A percentile compares a stretch with the other conserved stretches of the same genome.
Conservation (phyloP, 2,113 vertebrate genomes). For the Prionailurus bengalensis region DNA sequence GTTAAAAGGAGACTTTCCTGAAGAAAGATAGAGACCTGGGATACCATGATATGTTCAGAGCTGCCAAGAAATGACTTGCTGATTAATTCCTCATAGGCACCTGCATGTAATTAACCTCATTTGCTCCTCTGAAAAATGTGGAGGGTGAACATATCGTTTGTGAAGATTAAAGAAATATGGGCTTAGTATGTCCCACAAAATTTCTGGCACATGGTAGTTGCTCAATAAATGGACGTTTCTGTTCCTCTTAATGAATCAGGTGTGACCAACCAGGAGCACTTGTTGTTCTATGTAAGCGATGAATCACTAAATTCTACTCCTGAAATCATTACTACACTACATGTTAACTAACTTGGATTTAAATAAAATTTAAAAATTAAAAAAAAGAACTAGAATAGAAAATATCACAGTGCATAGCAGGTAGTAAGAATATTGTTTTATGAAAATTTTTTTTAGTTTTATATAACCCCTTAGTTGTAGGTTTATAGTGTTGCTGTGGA, state of each 20-base stretch:
- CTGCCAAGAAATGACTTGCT: constrained; percentile 14
- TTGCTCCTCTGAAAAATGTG: neutral
- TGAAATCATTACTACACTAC: too few relatives aligned
- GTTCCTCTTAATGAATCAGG: neutral
- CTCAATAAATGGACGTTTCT: neutral
- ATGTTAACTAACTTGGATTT: too few relatives aligned
- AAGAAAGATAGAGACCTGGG: neutral
- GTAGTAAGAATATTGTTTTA: neutral
- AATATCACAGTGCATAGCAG: neutral
- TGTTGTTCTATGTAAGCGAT: too few relatives aligned
- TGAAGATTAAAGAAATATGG: neutral
- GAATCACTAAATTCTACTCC: too few relatives aligned
- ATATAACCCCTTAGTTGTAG: neutral
- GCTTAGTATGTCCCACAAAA: neutral
- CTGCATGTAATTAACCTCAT: neutral
- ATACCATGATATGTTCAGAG: neutral
- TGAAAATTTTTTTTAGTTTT: neutral
- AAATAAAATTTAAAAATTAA: too few relatives aligned
- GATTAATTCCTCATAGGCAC: neutral
- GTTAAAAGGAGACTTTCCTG: neutral
- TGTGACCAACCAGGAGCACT: neutral
- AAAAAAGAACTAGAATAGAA: neutral
- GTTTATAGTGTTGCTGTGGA: neutral
- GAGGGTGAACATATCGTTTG: neutral
- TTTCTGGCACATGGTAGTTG: neutral